These are phyloP conservation scores for Strigops habroptila DNA, from an alignment of 2,113 vertebrate species.

Conservation along the genomic window DNA sequence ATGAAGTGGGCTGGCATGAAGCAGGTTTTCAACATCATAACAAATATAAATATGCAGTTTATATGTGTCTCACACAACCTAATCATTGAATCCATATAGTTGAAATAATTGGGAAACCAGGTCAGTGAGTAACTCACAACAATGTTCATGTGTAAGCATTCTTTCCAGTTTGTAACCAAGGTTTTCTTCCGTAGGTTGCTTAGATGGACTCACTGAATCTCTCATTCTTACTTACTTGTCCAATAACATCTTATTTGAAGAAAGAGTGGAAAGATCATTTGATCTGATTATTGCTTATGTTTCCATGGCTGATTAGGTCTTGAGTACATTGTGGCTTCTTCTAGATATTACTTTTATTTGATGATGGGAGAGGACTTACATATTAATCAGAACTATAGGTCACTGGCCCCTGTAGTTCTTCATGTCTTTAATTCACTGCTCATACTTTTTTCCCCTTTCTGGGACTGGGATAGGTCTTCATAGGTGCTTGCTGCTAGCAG, in stretches of 20 bases:
- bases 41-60: not conserved
- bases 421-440: not conserved
- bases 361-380: not conserved
- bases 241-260: not conserved
- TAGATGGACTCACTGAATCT: not conserved
- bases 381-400: not conserved
- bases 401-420: not conserved
- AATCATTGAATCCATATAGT: not conserved
- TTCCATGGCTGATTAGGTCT: not conserved
- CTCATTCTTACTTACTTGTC: not conserved
- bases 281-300: not conserved
- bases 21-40: not conserved
- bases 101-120: not conserved
- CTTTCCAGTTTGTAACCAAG: not conserved
- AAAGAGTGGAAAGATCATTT: not conserved
- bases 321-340: not conserved
- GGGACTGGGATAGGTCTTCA: not conserved
- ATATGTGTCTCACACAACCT: not conserved
- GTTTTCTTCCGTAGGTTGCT: not conserved
- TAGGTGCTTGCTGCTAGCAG: not conserved
- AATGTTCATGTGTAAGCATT: not conserved
- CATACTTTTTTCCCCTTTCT: not conserved
- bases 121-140: not conserved
- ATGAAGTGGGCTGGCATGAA: not conserved
- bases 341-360: not conserved